phyloP scores from a whole-genome alignment of 1,140 invertebrate genomes.

The Drosophila kikkawai region DNA sequence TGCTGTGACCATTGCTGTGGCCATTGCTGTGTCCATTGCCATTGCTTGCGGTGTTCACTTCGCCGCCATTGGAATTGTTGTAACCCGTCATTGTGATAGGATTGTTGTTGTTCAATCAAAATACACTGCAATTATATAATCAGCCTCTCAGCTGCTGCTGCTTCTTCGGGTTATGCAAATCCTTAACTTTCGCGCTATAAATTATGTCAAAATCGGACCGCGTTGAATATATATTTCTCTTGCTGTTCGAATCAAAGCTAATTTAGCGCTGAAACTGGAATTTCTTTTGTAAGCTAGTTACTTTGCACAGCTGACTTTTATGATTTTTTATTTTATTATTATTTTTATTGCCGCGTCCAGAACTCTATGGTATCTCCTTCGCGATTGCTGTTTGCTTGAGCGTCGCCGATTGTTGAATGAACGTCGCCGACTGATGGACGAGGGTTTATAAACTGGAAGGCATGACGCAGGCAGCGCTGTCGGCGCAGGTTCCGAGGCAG shows the following conservation, averaged over 20 bases:
- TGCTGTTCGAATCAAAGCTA: conserved; percentile 35
- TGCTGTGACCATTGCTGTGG: conserved; percentile 39
- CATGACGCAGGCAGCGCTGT: conserved; percentile 12
- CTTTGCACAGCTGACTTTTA: conserved; percentile 25
- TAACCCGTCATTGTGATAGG: conserved; percentile 65
- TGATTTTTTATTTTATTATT: conserved; percentile 15
- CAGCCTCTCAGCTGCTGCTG: conserved; percentile 2
- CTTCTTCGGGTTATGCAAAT: conserved; percentile 55
- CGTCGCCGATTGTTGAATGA: conserved; percentile 57
- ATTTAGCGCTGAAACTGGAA: conserved; percentile 55
- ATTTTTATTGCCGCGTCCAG: conserved; percentile 29
- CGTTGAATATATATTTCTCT: conserved; percentile 11
- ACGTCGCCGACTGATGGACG: conserved; percentile 18
- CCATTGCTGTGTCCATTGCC: conserved; percentile 47
- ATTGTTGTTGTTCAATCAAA: conserved; percentile 8
- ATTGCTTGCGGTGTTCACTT: conserved; percentile 59
- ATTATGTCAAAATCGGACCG: conserved; percentile 35
- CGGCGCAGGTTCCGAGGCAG: conserved; percentile 1
- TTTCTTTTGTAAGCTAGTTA: conserved; percentile 65
- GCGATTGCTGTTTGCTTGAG: conserved; percentile 52
- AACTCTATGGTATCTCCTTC: conserved; percentile 19
- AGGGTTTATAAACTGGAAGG: conserved; percentile 49
- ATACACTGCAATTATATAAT: conserved; percentile 53
- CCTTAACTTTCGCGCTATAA: conserved; percentile 28
- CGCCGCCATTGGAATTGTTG: conserved; percentile 48